Evolutionary conservation across 1,140 invertebrate species (phyloP), one percentile per base, ranked within the genome.

Genomic region (Drosophila saltans): DNA sequence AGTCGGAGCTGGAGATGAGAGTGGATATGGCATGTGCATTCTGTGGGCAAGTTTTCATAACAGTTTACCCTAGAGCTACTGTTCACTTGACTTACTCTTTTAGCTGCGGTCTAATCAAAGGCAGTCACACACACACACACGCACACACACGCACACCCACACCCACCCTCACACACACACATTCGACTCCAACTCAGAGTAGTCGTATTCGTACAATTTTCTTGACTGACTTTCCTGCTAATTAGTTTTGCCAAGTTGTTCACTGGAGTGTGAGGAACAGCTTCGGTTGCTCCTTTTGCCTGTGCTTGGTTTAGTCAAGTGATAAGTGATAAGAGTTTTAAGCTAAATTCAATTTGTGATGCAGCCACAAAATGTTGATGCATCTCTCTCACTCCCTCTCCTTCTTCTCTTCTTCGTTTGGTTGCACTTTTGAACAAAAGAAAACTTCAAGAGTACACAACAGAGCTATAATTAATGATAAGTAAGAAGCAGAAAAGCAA

Each of bases 201-300:
- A 30, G 2, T 30, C 28, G 28, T 30, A 30, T 4, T 30, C 28
- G 28, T 30, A 30, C 28, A 66, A 40, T 72, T 78, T 78, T 72
- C 67, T 66, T 78, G 75, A 78, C 75, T 72, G 71, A 82, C 72
- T 78, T 75, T 52, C 45, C 68, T 78, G 79, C 79, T 82, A 82
- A 82, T 83, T 83, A 83, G 80, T 68, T 83, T 75, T 70, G 74
- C 40, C 65, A 77, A 65, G 66, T 79, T 74, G 77, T 64, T 69
- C 73, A 69, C 26, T 60, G 43, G 33, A 45, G 65, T 66, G 76
- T 56, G 62, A 48, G 75, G 61, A 58, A 61, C 61, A 57, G 58
- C 57, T 52, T 24, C 16, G 26, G 26, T 40, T 43, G 33, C 26
- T 43, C 33, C 40, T 58, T 16, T 16, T 41, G 63, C 48, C 30